Conservation (phyloP, 2,113 vertebrate genomes). For the Rhea pennata region DNA sequence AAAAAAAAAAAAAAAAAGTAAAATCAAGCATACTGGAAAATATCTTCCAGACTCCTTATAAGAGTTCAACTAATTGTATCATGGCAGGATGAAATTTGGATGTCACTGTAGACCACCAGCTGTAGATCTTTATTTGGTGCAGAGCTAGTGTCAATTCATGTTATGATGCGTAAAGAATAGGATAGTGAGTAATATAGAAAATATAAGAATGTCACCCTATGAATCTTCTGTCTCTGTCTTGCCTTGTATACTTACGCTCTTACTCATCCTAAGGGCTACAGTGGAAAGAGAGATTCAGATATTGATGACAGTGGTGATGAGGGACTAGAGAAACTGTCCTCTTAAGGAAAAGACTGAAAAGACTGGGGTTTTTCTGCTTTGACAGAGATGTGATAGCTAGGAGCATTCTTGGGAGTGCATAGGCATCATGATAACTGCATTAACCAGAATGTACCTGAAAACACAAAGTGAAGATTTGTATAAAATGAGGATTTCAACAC, state of each 20-base stretch:
- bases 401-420: background rate
- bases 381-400: background rate
- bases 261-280: background rate
- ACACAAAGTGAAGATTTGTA: background rate
- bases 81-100: background rate
- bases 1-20: background rate
- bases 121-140: background rate
- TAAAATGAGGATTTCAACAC: background rate
- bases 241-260: background rate
- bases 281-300: background rate
- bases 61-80: background rate
- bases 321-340: background rate
- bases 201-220: background rate
- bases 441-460: background rate
- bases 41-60: background rate
- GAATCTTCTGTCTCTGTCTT: background rate
- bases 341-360: background rate
- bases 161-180: background rate
- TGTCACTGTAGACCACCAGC: background rate
- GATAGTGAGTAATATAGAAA: background rate
- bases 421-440: background rate
- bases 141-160: background rate
- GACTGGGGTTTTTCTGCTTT: background rate
- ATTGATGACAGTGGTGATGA: background rate
- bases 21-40: background rate